Evolutionary conservation across 2,888 invertebrate genomes (phyloP).

Genomic region (Melangyna quadrimaculata): DNA sequence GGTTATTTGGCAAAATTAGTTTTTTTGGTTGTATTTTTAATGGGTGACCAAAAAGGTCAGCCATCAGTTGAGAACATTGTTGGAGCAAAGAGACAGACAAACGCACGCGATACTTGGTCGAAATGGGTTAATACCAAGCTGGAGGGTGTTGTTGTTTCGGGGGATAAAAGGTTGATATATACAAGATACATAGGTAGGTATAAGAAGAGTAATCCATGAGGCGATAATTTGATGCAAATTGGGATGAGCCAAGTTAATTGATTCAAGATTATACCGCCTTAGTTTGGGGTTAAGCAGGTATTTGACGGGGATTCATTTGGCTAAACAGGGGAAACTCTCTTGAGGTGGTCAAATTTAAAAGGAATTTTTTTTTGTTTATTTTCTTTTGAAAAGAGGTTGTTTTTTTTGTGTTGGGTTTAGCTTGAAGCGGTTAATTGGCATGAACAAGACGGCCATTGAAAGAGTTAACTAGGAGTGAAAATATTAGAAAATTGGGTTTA

Average conservation of each 20-base stretch:
- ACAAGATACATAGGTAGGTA: too few species aligned
- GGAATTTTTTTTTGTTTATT: not conserved
- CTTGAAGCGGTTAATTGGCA: constrained; percentile 20
- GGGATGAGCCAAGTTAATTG: constrained; percentile 58
- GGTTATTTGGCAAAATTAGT: constrained; percentile 42
- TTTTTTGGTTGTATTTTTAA: not conserved
- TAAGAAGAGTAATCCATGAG: constrained; percentile 19
- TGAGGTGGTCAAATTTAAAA: not conserved
- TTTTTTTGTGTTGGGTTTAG: not conserved
- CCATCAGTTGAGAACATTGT: not conserved
- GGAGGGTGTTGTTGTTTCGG: constrained; percentile 11
- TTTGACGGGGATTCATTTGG: constrained; percentile 13
- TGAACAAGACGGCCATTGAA: not conserved
- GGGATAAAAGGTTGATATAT: constrained; percentile 18
- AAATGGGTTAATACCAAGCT: constrained; percentile 33
- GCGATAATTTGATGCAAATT: constrained; percentile 68
- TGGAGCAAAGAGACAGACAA: not conserved
- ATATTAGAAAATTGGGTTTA: not conserved
- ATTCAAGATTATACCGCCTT: constrained; percentile 48
- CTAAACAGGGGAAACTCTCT: constrained; percentile 4
- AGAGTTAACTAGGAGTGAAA: constrained; percentile 23
- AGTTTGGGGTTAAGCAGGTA: constrained; percentile 24
- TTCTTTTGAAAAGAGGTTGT: not conserved
- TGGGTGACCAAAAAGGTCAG: constrained; percentile 42
- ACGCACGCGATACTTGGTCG: constrained; percentile 30